Conservation (phyloP, 2,888 invertebrate genomes). For the Timema podura region DNA sequence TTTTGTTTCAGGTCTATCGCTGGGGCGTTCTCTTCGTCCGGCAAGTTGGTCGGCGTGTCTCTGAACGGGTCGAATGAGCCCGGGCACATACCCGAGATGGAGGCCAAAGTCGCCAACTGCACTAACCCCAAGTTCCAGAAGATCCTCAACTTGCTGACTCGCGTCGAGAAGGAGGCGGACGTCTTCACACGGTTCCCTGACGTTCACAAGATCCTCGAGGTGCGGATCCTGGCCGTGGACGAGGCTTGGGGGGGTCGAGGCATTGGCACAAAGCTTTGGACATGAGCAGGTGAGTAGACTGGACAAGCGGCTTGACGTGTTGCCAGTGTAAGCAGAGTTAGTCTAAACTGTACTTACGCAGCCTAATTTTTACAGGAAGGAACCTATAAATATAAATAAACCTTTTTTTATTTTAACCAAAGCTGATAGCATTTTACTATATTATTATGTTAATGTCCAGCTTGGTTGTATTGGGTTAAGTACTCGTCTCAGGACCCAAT, state of each 20-base stretch:
- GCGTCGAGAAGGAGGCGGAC: constrained; percentile 53
- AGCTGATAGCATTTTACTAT: too few species aligned
- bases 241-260: constrained; percentile 61
- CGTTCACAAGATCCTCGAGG: constrained; percentile 53
- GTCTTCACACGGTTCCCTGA: constrained; percentile 46
- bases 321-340: background rate
- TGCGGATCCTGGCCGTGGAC: constrained; percentile 65
- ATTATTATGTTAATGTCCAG: too few species aligned
- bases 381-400: too few species aligned
- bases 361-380: too few species aligned
- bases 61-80: constrained; percentile 48
- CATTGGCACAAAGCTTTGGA: constrained; percentile 60
- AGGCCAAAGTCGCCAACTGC: constrained; percentile 48
- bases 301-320: background rate
- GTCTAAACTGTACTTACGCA: background rate
- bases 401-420: too few species aligned
- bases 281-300: constrained; percentile 56
- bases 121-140: constrained; percentile 59
- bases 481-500: too few species aligned
- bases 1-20: constrained; percentile 44
- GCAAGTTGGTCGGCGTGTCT: constrained; percentile 55
- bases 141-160: constrained; percentile 57
- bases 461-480: too few species aligned
- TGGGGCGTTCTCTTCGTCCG: constrained; percentile 57
- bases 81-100: constrained; percentile 42